Evolutionary conservation across 53 echinoderm and acorn worm genomes (phyloP), one percentile per base, ranked within the genome.

Genomic region (Henricia sp.): DNA sequence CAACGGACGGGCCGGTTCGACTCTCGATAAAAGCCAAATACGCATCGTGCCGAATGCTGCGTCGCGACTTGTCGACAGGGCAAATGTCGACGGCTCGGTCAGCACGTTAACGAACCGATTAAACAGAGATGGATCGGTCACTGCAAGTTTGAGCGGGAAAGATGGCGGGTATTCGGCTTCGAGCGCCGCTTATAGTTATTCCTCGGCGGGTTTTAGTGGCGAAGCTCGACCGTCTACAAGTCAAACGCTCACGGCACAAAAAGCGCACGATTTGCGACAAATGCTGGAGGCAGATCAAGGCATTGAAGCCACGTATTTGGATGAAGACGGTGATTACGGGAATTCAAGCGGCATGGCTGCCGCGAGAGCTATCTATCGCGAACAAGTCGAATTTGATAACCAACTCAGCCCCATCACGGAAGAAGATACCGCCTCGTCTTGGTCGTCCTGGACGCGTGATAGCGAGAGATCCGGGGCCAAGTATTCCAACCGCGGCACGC

Each of bases 351-450:
- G 35, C 41, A 20, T 60, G 54, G 82, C 88, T 0, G 70, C 78
- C 0, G 87, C 77, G 19, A 48, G 77, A 6, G 88, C 78, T 10
- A 55, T 68, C 35, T 78, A 88, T 51, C 58, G 70, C 16, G 91
- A 91, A 26, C 84, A 91, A 55, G 53, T 91, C 44, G 91, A 88
- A 35, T 91, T 87, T 54, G 91, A 91, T 27, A 91, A 91, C 75
- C 88, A 88, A 33, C 88, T 91, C 60, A 88, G 88, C 21, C 91
- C 91, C 5, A 91, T 91, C 70, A 91, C 91, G 14, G 91, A 91
- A 65, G 91, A 91, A 37, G 88, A 91, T 46, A 84, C 91, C 0
- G 37, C 84, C 11, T 91, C 91, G 1, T 87, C 75, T 2, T 54
- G 84, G 40, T 88, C 91, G 30, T 91, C 91, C 16, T 55, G 84